Percentiles rank a stretch among this genome's conserved stretches.
These are phyloP conservation scores for Linnaemya vulpina DNA, from an alignment of 2,888 invertebrate species.

Conservation along the genomic window DNA sequence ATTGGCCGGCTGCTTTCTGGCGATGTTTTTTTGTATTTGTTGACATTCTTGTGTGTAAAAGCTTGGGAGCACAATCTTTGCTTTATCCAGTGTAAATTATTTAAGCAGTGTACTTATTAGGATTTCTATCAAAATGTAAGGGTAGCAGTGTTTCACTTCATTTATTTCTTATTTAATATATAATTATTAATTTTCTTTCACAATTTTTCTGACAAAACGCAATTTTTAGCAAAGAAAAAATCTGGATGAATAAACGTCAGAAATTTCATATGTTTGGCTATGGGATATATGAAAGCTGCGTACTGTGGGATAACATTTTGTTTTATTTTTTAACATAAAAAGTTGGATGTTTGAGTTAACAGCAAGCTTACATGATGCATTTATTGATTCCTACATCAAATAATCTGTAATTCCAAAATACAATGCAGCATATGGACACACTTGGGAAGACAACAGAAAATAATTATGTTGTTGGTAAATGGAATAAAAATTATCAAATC, in stretches of 20 bases:
- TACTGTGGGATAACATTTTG: background rate
- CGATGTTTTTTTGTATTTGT: constrained; percentile 65
- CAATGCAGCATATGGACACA: no score
- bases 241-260: constrained; percentile 50
- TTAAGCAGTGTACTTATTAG: background rate
- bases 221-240: constrained; percentile 55
- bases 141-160: constrained; percentile 7
- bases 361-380: no score
- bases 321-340: background rate
- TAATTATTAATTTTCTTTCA: constrained; percentile 24
- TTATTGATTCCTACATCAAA: no score
- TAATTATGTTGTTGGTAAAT: no score
- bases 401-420: no score
- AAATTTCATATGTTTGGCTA: constrained; percentile 21
- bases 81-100: constrained; percentile 17
- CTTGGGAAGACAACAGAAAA: no score
- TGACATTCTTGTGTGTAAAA: constrained; percentile 55
- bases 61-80: background rate
- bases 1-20: constrained; percentile 56
- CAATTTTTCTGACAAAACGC: constrained; percentile 44
- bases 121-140: background rate
- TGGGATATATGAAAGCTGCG: constrained; percentile 11
- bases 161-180: constrained; percentile 27
- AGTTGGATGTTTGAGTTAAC: background rate
- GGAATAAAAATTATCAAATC: no score